These are phyloP conservation scores for Lophochroa leadbeateri DNA, from an alignment of 2,113 vertebrate genomes.

Conservation along the genomic window DNA sequence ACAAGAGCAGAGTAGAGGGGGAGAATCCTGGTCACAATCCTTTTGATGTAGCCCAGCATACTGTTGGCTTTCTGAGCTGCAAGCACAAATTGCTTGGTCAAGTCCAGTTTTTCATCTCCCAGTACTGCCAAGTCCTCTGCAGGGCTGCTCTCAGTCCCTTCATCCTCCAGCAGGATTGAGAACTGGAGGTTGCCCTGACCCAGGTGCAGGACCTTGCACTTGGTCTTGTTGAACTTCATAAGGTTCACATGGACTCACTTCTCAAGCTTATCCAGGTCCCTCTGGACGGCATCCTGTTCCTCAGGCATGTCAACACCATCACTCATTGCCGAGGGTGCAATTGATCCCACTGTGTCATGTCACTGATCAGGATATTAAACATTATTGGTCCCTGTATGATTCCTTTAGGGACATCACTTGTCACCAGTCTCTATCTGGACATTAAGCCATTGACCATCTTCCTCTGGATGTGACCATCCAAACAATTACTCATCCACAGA, in stretches of 20 bases:
- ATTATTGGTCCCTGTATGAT: rapidly evolving
- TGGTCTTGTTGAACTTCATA: not conserved
- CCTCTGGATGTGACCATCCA: not conserved
- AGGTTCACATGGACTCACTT: not conserved
- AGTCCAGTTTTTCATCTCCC: not conserved
- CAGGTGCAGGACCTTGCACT: not conserved
- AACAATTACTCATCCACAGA: not conserved
- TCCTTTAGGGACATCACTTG: not conserved
- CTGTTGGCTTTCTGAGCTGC: not conserved
- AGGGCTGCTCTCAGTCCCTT: not conserved
- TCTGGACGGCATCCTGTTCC: not conserved
- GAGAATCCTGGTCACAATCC: not conserved
- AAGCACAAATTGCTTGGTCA: not conserved
- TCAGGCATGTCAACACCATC: rapidly evolving
- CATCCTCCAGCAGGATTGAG: not conserved
- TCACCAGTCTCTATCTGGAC: not conserved
- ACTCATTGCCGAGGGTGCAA: not conserved
- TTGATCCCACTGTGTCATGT: not conserved
- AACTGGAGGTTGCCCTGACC: not conserved
- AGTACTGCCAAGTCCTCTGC: not conserved
- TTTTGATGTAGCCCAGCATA: not conserved
- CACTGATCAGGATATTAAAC: not conserved
- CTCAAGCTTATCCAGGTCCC: not conserved
- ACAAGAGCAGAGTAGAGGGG: not conserved
- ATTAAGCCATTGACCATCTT: not conserved